Evolutionary conservation across 1,140 invertebrate genomes (phyloP), one percentile per base, ranked within the genome.

Genomic region (Whitmania pigra): DNA sequence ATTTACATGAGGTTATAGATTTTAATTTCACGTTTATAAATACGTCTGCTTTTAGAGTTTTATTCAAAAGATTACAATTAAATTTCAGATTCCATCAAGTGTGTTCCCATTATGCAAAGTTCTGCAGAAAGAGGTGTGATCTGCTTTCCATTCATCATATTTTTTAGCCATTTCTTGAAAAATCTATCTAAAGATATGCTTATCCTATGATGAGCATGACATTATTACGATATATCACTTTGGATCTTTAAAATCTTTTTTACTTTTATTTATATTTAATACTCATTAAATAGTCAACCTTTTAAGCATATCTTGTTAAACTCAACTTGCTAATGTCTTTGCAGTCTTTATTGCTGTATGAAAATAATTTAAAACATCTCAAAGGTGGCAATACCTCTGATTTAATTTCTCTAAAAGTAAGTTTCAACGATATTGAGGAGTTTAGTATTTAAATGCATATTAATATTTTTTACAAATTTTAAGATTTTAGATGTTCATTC

Each of bases 91-190:
- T 57, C 89, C 89, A 29, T 83, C 86, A 70, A 88, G 89, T 68
- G 88, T 89, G 73, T 90, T 87, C 82, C 87, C 88, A 3, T 81
- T 89, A 53, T 90, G 89, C 79, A 88, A 87, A 80, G 88, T 91
- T 57, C 88, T 89, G 76, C 85, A 88, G 71, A 91, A 91, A 82
- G 86, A 88, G 75, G 81, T 82, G 71, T 67, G 17, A 70, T 22
- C 18, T n/a, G 18, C 54, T 15, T 43, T 9, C 18, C 36, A 9
- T 13, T 11, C 18, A 29, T 53, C 53, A 69, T 43, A 67, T 17
- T 69, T 49, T n/a, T 49, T 13, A 49, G 43, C 9, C 5, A 49
- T 49, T 49, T 49, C 43, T 49, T 49, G 43, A 1, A 49, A 49
- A 49, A 49, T 49, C 9, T 49, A 36, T 36, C 31, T 36, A 36